Evolutionary conservation across 1,140 invertebrate species (phyloP).

Genomic region (Neodiprion virginianus): DNA sequence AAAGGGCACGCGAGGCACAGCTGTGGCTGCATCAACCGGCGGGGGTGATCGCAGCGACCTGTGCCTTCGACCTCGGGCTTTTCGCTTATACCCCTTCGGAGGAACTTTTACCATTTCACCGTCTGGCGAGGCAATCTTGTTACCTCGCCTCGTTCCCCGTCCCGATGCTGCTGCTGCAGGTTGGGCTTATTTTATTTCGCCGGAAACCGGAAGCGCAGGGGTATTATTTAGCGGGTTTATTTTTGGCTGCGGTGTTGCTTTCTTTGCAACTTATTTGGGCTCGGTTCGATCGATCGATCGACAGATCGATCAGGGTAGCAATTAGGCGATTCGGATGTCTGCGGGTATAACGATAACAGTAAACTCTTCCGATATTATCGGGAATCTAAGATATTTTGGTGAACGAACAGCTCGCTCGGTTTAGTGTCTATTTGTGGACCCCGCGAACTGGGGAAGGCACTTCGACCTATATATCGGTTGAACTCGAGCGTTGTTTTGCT

Average conservation of each 20-base stretch:
- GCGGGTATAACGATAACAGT: no score
- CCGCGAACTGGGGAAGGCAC: background rate
- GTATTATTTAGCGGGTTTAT: background rate
- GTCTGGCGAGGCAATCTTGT: constrained; percentile 47
- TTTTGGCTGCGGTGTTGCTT: background rate
- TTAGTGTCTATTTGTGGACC: background rate
- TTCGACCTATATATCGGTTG: background rate
- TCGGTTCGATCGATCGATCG: no score
- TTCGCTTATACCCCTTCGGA: background rate
- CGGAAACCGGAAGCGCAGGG: no score
- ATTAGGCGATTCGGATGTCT: no score
- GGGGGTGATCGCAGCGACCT: background rate
- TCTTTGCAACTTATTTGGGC: no score
- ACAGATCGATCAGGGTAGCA: no score
- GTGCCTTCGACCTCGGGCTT: background rate
- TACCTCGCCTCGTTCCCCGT: background rate
- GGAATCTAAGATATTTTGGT: background rate
- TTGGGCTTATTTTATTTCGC: no score
- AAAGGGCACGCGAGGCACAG: constrained; percentile 22
- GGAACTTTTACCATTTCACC: constrained; percentile 46
- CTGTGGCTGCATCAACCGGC: constrained; percentile 28
- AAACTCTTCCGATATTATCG: background rate
- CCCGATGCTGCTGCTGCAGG: no score
- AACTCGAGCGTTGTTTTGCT: background rate
- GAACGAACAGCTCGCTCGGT: no score